phyloP scores from a whole-genome alignment of 2,113 vertebrate species.

The mouse (Mus musculus) region DNA sequence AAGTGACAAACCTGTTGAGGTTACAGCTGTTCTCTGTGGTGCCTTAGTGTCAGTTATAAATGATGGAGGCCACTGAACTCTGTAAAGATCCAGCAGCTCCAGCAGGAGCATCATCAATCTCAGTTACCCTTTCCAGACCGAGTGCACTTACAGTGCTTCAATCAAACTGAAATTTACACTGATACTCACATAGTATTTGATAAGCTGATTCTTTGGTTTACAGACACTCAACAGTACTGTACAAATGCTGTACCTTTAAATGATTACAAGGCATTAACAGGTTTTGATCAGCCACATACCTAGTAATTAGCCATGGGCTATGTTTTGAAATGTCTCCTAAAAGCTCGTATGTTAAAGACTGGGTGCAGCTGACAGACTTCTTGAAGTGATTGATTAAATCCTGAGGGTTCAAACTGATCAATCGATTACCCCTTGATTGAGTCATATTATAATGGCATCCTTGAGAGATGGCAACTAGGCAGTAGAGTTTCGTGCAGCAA shows the following conservation, averaged over 20 bases:
- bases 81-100: background rate
- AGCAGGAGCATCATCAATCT: background rate
- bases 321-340: background rate
- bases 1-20: background rate
- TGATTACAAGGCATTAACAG: conserved; percentile 20
- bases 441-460: background rate
- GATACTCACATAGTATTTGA: background rate
- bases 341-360: background rate
- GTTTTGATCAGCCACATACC: conserved; percentile 34
- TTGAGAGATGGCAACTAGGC: background rate
- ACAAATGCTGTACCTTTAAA: conserved; percentile 32
- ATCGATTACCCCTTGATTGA: background rate
- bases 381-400: background rate
- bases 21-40: background rate
- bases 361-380: background rate
- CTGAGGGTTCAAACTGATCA: background rate
- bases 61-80: conserved; percentile 22
- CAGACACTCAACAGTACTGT: background rate
- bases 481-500: background rate
- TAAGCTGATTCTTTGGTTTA: background rate
- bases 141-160: background rate
- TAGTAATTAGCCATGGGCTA: conserved; percentile 21
- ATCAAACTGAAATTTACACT: conserved; percentile 43
- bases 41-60: conserved; percentile 45
- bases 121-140: conserved; percentile 25